phyloP scores from a whole-genome alignment of 2,797 vertebrate species.

The Oryzias sinensis region DNA sequence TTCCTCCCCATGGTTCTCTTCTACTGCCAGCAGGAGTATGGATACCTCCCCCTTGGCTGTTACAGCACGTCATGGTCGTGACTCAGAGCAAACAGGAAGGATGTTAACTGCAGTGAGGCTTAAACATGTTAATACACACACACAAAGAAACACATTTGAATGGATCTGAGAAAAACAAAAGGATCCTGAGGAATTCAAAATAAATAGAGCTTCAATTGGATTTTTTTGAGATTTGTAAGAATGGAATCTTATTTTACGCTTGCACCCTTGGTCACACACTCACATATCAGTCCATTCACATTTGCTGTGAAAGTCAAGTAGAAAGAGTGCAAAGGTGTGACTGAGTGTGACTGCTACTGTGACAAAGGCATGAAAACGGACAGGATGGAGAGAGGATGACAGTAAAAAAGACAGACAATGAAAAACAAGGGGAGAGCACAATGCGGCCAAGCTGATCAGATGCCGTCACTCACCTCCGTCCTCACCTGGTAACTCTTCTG shows the following conservation, averaged over 20 bases:
- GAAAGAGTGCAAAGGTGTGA: slow-evolving; percentile 61
- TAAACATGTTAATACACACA: slow-evolving; percentile 16
- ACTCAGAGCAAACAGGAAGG: slow-evolving; percentile 78
- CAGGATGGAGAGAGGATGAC: slow-evolving; percentile 54
- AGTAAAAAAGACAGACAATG: slow-evolving; percentile 60
- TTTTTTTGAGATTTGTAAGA: slow-evolving; percentile 21
- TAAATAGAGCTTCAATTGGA: slow-evolving; percentile 27
- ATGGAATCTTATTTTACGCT: slow-evolving; percentile 30
- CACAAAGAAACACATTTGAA: slow-evolving; percentile 12
- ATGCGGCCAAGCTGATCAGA: slow-evolving; percentile 59
- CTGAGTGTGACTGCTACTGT: slow-evolving; percentile 48
- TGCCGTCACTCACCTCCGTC: slow-evolving; percentile 70
- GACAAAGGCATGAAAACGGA: slow-evolving; percentile 48
- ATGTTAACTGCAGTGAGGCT: slow-evolving; percentile 59
- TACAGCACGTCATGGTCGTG: slow-evolving; percentile 57
- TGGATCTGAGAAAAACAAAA: slow-evolving; percentile 8
- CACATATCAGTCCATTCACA: slow-evolving; percentile 21
- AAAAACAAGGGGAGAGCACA: slow-evolving; percentile 38
- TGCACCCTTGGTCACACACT: slow-evolving; percentile 26
- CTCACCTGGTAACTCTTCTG: slow-evolving; percentile 75
- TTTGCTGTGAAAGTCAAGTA: slow-evolving; percentile 45
- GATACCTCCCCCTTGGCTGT: slow-evolving; percentile 49
- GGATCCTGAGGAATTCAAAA: slow-evolving; percentile 12
- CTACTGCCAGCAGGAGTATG: slow-evolving; percentile 53
- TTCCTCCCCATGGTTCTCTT: slow-evolving; percentile 61